Evolutionary conservation across 2,113 vertebrate species (phyloP).

Genomic region (Phoxinus phoxinus): DNA sequence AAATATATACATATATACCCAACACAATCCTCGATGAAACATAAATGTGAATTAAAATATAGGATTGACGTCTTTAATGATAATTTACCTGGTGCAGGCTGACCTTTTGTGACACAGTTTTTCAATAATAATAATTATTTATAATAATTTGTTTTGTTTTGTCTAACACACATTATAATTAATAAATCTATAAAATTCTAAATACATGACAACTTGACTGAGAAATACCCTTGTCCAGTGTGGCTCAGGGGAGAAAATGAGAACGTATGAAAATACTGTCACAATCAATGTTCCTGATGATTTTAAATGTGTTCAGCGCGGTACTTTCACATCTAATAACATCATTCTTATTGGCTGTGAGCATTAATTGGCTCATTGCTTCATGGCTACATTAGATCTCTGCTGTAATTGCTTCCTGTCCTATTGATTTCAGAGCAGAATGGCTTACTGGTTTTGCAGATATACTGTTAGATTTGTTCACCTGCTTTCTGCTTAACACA

Average conservation of each 20-base stretch:
- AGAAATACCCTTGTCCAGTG: neutral
- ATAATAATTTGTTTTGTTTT: neutral
- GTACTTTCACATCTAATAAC: neutral
- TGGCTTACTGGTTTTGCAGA: slow-evolving; percentile 38
- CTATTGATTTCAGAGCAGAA: slow-evolving; percentile 39
- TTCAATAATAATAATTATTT: neutral
- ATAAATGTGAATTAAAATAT: neutral
- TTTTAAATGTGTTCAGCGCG: neutral
- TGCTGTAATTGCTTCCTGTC: slow-evolving; percentile 47
- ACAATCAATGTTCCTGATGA: neutral
- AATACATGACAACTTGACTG: neutral
- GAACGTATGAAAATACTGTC: neutral
- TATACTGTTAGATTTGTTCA: slow-evolving; percentile 43
- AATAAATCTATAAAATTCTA: neutral
- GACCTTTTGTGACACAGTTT: neutral
- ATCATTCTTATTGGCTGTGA: slow-evolving; percentile 52
- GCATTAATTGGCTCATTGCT: slow-evolving; percentile 28
- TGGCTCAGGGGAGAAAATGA: neutral
- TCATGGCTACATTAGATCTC: slow-evolving; percentile 39
- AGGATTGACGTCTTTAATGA: neutral
- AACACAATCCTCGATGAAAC: neutral
- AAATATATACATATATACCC: neutral
- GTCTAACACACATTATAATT: neutral
- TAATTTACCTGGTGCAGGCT: neutral
- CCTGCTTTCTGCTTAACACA: slow-evolving; percentile 37